Evolutionary conservation across 2,888 invertebrate genomes (phyloP).

Genomic region (Uloborus plumipes): DNA sequence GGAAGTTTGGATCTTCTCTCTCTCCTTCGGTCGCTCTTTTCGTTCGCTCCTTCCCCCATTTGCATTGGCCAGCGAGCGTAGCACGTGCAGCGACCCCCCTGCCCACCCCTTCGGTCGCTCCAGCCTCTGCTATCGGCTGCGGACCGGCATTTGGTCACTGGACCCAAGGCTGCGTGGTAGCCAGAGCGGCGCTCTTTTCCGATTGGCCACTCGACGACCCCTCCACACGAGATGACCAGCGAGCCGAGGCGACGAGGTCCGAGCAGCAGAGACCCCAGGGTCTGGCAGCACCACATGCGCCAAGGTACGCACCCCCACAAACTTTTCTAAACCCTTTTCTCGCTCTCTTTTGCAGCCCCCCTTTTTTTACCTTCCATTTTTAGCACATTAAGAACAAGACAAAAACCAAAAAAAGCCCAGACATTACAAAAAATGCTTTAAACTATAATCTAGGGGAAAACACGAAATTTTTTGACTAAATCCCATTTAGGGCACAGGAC

Average conservation of each 20-base stretch:
- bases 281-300: constrained; percentile 59
- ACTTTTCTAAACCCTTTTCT: neutral
- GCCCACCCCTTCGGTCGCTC: constrained; percentile 13
- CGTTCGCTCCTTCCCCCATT: constrained; percentile 10
- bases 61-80: constrained; percentile 32
- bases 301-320: constrained; percentile 44
- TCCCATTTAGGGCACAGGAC: too few relatives aligned
- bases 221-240: constrained; percentile 44
- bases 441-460: neutral
- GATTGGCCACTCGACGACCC: constrained; percentile 40
- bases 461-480: too few relatives aligned
- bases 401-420: neutral
- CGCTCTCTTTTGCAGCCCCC: neutral
- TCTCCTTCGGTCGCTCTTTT: neutral
- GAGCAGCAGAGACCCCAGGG: constrained; percentile 45
- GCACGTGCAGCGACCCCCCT: constrained; percentile 22
- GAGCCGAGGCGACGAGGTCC: constrained; percentile 52
- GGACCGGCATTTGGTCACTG: constrained; percentile 61
- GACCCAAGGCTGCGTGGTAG: constrained; percentile 43
- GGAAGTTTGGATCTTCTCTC: constrained; percentile 28
- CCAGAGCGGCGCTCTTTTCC: constrained; percentile 41
- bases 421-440: neutral
- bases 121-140: constrained; percentile 24
- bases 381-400: neutral
- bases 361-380: neutral